Percentiles rank a stretch among this genome's conserved stretches.
Conservation (phyloP, 2,113 vertebrate genomes). For the Austrofundulus limnaeus region DNA sequence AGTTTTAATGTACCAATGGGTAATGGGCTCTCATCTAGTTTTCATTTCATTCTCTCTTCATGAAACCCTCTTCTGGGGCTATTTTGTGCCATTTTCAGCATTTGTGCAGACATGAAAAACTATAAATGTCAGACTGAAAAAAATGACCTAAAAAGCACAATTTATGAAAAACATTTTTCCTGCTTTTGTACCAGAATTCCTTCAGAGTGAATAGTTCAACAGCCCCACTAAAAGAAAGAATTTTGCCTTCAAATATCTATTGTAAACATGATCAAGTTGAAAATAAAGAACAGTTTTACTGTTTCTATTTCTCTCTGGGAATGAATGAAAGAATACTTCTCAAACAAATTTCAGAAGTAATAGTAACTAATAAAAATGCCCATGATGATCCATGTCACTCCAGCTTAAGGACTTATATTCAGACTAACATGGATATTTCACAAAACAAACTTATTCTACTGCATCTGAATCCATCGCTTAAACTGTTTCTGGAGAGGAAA, state of each 20-base stretch:
- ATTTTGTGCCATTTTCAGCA: background rate
- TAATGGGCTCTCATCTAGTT: background rate
- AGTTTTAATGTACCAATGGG: background rate
- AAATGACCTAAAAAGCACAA: too few species aligned
- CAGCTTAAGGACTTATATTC: too few species aligned
- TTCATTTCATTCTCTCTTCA: constrained; percentile 4
- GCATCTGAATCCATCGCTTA: too few species aligned
- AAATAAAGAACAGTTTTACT: background rate
- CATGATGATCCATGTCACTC: background rate
- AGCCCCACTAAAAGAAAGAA: background rate
- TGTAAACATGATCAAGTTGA: background rate
- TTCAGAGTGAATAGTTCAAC: background rate
- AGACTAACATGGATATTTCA: too few species aligned
- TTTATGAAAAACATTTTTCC: background rate
- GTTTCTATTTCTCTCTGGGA: background rate
- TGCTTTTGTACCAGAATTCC: background rate
- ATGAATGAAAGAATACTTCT: background rate
- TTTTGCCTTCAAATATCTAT: background rate
- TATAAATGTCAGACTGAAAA: too few species aligned
- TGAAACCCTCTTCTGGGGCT: background rate
- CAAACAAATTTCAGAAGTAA: background rate
- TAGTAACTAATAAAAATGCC: background rate
- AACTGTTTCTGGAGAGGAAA: too few species aligned
- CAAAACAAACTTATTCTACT: too few species aligned
- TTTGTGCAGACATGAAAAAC: too few species aligned